phyloP scores from a whole-genome alignment of 2,113 vertebrate species.

The Egretta garzetta region DNA sequence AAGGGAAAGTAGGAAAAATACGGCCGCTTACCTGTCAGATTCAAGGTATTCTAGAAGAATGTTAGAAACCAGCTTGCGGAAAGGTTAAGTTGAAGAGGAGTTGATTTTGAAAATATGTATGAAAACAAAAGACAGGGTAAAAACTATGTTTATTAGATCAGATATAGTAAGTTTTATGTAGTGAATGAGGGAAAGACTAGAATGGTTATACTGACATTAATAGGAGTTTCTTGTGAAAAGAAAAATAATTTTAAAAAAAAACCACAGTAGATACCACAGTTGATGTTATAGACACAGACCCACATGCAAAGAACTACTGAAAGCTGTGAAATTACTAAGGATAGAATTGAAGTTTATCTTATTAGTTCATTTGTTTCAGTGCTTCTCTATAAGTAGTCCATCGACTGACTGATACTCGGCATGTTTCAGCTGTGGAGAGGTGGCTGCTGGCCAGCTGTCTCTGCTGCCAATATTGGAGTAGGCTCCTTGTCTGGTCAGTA shows the following conservation, averaged over 20 bases:
- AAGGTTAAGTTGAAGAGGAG: background rate
- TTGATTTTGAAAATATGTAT: background rate
- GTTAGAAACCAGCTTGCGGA: background rate
- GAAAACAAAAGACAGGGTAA: background rate
- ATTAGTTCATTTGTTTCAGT: background rate
- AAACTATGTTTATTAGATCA: background rate
- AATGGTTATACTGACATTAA: background rate
- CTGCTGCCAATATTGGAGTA: background rate
- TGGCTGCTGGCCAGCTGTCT: slow-evolving; percentile 62
- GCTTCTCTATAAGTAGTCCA: background rate
- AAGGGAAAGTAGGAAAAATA: background rate
- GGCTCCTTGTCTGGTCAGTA: background rate
- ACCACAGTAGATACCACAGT: background rate
- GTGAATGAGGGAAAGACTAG: background rate
- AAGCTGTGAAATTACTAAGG: background rate
- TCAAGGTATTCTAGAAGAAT: background rate
- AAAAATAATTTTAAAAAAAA: background rate
- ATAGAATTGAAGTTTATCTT: background rate
- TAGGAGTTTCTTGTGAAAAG: background rate
- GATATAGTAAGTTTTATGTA: background rate
- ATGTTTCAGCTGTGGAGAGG: slow-evolving; percentile 40
- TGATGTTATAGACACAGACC: background rate
- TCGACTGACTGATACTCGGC: background rate
- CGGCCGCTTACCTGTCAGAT: background rate
- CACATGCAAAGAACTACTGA: background rate